phyloP scores from a whole-genome alignment of 2,888 invertebrate genomes.

The Exephanes ischioxanthus region DNA sequence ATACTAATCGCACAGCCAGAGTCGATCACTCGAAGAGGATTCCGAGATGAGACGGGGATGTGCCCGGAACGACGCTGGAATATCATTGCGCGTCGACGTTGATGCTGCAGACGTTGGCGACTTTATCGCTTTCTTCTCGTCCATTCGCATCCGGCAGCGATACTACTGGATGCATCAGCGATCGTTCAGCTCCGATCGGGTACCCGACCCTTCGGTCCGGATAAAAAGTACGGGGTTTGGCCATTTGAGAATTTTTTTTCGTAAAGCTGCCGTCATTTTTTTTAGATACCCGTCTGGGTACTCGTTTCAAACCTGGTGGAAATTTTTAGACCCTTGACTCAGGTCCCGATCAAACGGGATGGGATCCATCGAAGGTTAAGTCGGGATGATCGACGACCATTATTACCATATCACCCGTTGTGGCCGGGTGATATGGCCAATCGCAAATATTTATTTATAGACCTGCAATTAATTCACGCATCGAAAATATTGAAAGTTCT shows the following conservation, averaged over 20 bases:
- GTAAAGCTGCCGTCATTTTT: no score
- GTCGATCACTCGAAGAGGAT: slow-evolving; percentile 61
- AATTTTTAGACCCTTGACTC: no score
- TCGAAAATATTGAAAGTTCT: no score
- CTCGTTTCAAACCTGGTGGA: no score
- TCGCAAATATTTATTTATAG: no score
- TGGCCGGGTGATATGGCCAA: no score
- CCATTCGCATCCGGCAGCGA: slow-evolving; percentile 5
- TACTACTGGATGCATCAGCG: background rate
- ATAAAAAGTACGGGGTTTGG: background rate
- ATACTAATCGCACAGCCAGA: slow-evolving; percentile 64
- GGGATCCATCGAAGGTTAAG: no score
- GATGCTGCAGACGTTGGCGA: slow-evolving; percentile 1
- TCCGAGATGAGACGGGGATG: slow-evolving; percentile 24
- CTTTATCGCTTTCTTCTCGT: slow-evolving; percentile 28
- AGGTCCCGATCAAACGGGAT: no score
- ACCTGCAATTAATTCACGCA: no score
- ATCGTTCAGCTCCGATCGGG: background rate
- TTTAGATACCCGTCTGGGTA: no score
- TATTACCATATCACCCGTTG: no score
- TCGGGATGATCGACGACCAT: no score
- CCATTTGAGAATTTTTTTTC: background rate
- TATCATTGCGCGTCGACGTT: background rate
- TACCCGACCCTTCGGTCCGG: background rate
- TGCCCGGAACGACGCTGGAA: slow-evolving; percentile 22